Conservation (phyloP, 2,797 vertebrate species). For the Pristis pectinata region DNA sequence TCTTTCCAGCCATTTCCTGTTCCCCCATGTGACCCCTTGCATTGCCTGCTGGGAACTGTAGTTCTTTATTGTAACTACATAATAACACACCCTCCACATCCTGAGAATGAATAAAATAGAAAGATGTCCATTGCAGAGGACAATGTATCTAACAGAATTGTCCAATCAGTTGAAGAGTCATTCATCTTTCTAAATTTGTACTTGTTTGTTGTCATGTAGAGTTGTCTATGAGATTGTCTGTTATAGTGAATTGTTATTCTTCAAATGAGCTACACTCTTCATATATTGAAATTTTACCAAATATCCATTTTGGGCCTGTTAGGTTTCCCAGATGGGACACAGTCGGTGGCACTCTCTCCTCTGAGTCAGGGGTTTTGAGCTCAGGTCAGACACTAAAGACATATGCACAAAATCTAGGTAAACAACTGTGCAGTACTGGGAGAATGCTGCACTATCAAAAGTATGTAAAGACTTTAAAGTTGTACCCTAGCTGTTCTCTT, state of each 20-base stretch:
- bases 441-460: too few relatives aligned
- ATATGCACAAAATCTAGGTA: too few relatives aligned
- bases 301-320: neutral
- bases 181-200: neutral
- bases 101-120: neutral
- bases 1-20: too few relatives aligned
- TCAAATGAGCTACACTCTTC: neutral
- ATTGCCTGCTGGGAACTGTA: too few relatives aligned
- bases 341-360: too few relatives aligned
- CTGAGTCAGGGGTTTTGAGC: too few relatives aligned
- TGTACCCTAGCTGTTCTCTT: too few relatives aligned
- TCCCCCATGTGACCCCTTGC: too few relatives aligned
- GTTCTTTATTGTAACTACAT: too few relatives aligned
- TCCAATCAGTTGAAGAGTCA: neutral
- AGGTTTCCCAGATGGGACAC: neutral
- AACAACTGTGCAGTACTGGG: too few relatives aligned
- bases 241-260: neutral
- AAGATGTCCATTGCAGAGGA: neutral
- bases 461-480: too few relatives aligned
- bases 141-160: neutral
- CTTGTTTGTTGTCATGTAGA: neutral
- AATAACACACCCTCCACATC: neutral
- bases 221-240: neutral
- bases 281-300: neutral
- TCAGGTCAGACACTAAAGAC: too few relatives aligned